These are phyloP conservation scores for Dendrocopos noguchii DNA, from an alignment of 2,113 vertebrate species.

Conservation along the genomic window DNA sequence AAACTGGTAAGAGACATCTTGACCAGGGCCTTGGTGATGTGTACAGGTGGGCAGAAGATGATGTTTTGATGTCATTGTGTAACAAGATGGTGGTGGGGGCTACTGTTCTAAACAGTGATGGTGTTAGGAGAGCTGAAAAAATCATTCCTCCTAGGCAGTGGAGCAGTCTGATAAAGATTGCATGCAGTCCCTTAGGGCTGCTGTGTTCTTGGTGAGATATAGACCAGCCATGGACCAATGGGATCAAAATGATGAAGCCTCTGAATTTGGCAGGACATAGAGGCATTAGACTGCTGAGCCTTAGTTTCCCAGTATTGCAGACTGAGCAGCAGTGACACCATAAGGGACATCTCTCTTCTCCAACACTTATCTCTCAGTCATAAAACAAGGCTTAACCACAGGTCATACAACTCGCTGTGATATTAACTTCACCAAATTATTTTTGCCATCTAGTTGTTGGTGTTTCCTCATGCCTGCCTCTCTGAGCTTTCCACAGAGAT, in stretches of 20 bases:
- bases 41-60: background rate
- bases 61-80: background rate
- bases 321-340: background rate
- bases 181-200: background rate
- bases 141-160: background rate
- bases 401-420: background rate
- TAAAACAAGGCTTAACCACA: background rate
- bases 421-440: background rate
- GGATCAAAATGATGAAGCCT: background rate
- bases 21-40: background rate
- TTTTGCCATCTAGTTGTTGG: background rate
- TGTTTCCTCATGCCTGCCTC: background rate
- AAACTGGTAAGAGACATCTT: conserved; percentile 77
- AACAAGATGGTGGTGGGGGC: background rate
- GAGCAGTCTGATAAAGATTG: background rate
- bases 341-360: background rate
- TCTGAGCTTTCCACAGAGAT: background rate
- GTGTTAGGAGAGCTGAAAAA: background rate
- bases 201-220: background rate
- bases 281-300: background rate
- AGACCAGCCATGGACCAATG: background rate
- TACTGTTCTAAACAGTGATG: background rate
- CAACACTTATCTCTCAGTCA: background rate
- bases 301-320: background rate
- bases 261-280: background rate